These are phyloP conservation scores for Phortica okadai DNA, from an alignment of 2,888 invertebrate species.

Conservation along the genomic window DNA sequence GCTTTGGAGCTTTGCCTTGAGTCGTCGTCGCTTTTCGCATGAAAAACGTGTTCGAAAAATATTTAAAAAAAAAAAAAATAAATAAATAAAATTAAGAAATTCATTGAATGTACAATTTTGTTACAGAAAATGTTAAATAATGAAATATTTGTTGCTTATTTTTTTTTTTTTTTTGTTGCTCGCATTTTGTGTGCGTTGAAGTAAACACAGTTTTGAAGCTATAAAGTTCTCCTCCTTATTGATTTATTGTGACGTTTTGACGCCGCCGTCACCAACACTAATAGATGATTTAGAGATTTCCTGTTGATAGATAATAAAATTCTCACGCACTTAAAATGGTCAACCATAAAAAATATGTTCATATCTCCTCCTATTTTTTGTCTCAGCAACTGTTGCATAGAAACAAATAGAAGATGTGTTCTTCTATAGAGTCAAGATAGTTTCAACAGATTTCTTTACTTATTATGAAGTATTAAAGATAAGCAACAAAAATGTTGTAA, in stretches of 20 bases:
- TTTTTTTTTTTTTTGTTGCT: background rate
- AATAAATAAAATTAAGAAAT: slow-evolving; percentile 11
- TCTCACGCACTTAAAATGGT: slow-evolving; percentile 6
- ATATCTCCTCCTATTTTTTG: background rate
- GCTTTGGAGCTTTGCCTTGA: background rate
- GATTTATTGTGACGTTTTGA: background rate
- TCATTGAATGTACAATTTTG: slow-evolving; percentile 56
- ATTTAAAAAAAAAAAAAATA: background rate
- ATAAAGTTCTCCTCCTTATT: background rate
- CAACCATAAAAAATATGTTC: background rate
- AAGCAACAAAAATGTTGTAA: no score
- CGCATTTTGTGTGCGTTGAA: background rate
- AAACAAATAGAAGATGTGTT: no score
- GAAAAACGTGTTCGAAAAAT: slow-evolving; percentile 53
- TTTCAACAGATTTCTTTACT: no score
- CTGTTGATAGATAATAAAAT: slow-evolving; percentile 1
- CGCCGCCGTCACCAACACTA: background rate
- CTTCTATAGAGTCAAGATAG: no score
- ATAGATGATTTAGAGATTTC: background rate
- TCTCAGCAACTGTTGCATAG: background rate
- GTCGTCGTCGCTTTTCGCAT: slow-evolving; percentile 48
- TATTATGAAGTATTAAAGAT: no score
- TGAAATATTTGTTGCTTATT: background rate
- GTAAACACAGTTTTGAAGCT: background rate
- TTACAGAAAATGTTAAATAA: slow-evolving; percentile 53